Evolutionary conservation across 2,888 invertebrate species (phyloP).

Genomic region (Athetis lepigone): DNA sequence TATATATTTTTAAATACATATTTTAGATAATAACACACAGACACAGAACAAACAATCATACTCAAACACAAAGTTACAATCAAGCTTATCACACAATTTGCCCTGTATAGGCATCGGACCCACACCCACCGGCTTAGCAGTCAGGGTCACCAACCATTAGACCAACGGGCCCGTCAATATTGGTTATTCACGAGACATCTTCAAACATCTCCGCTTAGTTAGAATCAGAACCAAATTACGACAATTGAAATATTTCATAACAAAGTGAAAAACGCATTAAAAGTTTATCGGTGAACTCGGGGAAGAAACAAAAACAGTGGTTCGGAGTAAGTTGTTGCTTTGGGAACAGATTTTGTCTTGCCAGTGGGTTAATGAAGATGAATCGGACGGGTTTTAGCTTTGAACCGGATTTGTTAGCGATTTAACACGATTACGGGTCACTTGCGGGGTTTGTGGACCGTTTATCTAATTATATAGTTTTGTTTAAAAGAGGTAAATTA

Average conservation of each 20-base stretch:
- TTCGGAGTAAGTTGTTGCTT: conserved; percentile 63
- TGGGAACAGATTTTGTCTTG: conserved; percentile 45
- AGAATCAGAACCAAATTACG: conserved; percentile 78
- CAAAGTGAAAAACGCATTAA: conserved; percentile 85
- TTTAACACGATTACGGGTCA: conserved; percentile 58
- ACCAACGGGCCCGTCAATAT: too few relatives aligned
- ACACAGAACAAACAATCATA: too few relatives aligned
- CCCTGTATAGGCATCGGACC: too few relatives aligned
- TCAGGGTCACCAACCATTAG: too few relatives aligned
- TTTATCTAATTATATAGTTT: conserved; percentile 39
- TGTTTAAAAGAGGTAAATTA: background rate
- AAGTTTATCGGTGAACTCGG: conserved; percentile 76
- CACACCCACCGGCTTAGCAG: too few relatives aligned
- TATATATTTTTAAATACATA: too few relatives aligned
- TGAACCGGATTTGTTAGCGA: conserved; percentile 51
- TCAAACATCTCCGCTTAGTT: too few relatives aligned
- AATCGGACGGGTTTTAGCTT: conserved; percentile 47
- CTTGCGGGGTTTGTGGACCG: conserved; percentile 41
- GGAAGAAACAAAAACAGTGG: conserved; percentile 72
- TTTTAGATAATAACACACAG: too few relatives aligned
- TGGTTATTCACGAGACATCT: too few relatives aligned
- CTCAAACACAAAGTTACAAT: too few relatives aligned
- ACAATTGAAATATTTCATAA: conserved; percentile 82
- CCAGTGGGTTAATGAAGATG: conserved; percentile 56
- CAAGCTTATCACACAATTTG: too few relatives aligned